Evolutionary conservation across 2,113 vertebrate genomes (phyloP).

Genomic region (Penelope pileata): DNA sequence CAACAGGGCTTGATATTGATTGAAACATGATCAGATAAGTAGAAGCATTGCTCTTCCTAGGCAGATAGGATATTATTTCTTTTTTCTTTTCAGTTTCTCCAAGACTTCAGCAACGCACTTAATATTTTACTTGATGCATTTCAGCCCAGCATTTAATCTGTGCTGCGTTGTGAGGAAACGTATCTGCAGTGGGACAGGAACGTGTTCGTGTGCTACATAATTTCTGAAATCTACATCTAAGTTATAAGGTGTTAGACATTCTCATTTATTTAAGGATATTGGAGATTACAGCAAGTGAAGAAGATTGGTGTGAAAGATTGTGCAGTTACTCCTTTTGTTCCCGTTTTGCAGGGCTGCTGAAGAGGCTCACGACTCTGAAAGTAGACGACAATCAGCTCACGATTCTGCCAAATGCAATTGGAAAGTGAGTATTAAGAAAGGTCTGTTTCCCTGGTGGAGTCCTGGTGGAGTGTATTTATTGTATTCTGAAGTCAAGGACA

Average conservation of each 20-base stretch:
- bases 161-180: not conserved
- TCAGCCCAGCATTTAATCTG: not conserved
- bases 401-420: slow-evolving; percentile 93
- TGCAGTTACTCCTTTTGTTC: not conserved
- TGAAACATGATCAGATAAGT: not conserved
- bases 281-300: not conserved
- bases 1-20: not conserved
- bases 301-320: not conserved
- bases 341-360: slow-evolving; percentile 87
- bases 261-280: not conserved
- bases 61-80: not conserved
- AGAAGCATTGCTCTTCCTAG: not conserved
- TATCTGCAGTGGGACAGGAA: not conserved
- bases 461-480: not conserved
- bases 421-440: slow-evolving; percentile 86
- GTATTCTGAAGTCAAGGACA: not conserved
- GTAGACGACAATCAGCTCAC: slow-evolving; percentile 99
- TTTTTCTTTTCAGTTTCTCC: not conserved
- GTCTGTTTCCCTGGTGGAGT: not conserved
- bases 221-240: not conserved
- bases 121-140: not conserved
- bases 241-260: not conserved
- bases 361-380: slow-evolving; percentile 96
- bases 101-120: not conserved
- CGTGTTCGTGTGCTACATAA: not conserved